These are phyloP conservation scores for Xestia rhomboidea DNA, from an alignment of 2,888 invertebrate genomes.

Conservation along the genomic window DNA sequence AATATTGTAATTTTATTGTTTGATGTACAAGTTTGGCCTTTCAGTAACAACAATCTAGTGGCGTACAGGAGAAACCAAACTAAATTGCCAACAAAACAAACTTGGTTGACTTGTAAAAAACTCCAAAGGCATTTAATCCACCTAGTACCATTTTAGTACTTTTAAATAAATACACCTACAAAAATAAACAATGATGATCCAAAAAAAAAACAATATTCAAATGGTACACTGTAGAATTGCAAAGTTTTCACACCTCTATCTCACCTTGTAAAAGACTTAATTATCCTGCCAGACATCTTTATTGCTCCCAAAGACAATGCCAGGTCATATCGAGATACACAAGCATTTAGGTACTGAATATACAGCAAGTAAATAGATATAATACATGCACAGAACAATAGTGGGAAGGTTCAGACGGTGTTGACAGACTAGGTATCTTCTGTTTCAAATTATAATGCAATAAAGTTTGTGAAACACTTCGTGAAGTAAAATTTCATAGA, in stretches of 20 bases:
- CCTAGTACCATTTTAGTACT: neutral
- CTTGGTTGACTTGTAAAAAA: neutral
- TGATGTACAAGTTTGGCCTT: too few relatives aligned
- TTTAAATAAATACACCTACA: too few relatives aligned
- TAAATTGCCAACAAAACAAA: neutral
- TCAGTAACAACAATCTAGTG: neutral
- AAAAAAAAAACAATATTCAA: neutral
- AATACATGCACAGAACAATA: neutral
- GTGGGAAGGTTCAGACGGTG: neutral
- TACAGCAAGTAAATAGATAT: neutral
- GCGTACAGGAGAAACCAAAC: neutral
- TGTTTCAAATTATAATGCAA: neutral
- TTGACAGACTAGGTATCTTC: neutral
- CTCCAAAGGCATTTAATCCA: too few relatives aligned
- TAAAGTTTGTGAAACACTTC: neutral
- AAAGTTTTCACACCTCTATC: neutral
- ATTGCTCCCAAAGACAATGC: conserved; percentile 7
- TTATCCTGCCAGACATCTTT: conserved; percentile 13
- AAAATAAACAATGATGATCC: neutral
- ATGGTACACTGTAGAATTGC: neutral
- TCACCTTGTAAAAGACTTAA: neutral
- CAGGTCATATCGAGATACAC: neutral
- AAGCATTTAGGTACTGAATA: neutral
- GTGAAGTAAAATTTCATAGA: neutral
- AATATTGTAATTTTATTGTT: too few relatives aligned